These are phyloP conservation scores for Ophiothrix spiculata DNA, from an alignment of 35 echinoderm and acorn worm species.

Conservation along the genomic window DNA sequence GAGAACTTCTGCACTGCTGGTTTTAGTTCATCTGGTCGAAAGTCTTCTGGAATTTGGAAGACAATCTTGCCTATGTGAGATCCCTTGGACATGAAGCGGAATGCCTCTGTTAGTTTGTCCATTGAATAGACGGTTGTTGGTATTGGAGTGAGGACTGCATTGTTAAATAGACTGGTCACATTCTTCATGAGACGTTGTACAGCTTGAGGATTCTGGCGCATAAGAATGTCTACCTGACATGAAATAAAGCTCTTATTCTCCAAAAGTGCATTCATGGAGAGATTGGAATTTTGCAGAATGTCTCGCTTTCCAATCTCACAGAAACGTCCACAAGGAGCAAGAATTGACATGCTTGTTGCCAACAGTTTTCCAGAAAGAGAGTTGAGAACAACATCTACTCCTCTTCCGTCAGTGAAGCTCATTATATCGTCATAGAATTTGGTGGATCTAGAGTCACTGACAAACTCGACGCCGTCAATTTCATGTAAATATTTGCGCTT, in stretches of 20 bases:
- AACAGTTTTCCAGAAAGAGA: constrained; percentile 60
- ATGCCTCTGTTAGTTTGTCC: constrained; percentile 32
- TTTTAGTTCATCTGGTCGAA: constrained; percentile 26
- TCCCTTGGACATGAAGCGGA: constrained; percentile 37
- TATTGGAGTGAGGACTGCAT: constrained; percentile 38
- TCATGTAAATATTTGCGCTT: constrained; percentile 26
- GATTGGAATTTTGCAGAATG: constrained; percentile 26
- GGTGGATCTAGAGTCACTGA: constrained; percentile 26
- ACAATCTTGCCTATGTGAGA: constrained; percentile 42
- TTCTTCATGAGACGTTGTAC: constrained; percentile 35
- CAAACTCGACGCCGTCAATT: constrained; percentile 30
- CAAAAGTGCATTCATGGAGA: constrained; percentile 42
- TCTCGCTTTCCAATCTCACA: constrained; percentile 30
- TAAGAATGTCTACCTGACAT: constrained; percentile 58
- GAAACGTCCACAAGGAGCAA: constrained; percentile 59
- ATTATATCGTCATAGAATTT: constrained; percentile 54
- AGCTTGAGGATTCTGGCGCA: constrained; percentile 9
- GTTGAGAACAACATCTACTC: constrained; percentile 70
- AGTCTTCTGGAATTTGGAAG: constrained; percentile 42
- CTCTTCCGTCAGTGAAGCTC: constrained; percentile 46
- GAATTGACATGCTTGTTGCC: constrained; percentile 28
- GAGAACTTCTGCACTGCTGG: constrained; percentile 55
- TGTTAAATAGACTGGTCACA: constrained; percentile 27
- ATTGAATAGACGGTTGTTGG: constrained; percentile 28
- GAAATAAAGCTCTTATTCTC: constrained; percentile 61